These are phyloP conservation scores for Desmodus rotundus DNA, from an alignment of 2,113 vertebrate species.

Conservation along the genomic window DNA sequence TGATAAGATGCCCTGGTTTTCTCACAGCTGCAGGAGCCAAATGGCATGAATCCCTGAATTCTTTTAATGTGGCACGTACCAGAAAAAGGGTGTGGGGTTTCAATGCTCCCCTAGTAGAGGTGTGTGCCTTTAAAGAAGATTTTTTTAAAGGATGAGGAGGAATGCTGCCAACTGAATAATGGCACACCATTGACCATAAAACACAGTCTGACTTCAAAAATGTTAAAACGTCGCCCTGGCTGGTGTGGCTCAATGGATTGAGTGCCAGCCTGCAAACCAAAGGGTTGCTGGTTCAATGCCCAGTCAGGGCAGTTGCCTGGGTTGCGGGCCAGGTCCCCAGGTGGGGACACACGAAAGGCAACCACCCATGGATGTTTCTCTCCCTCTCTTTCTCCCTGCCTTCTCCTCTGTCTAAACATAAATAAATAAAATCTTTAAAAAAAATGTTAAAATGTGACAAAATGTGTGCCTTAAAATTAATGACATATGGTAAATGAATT, in stretches of 20 bases:
- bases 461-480: background rate
- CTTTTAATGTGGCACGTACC: background rate
- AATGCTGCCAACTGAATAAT: background rate
- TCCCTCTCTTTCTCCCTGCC: too few species aligned
- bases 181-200: background rate
- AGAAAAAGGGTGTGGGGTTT: background rate
- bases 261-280: too few species aligned
- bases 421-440: too few species aligned
- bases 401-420: too few species aligned
- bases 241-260: too few species aligned
- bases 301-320: too few species aligned
- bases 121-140: background rate
- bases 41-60: background rate
- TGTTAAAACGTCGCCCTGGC: background rate
- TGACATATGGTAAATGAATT: background rate
- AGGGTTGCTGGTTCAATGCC: too few species aligned
- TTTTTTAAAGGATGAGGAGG: background rate
- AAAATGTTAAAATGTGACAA: conserved; percentile 17
- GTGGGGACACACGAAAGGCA: too few species aligned
- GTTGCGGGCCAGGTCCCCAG: too few species aligned
- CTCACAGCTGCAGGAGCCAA: background rate
- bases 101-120: background rate
- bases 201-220: conserved; percentile 1
- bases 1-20: background rate
- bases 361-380: too few species aligned